These are phyloP conservation scores for Silvanus unidentatus DNA, from an alignment of 2,888 invertebrate species.

Conservation along the genomic window DNA sequence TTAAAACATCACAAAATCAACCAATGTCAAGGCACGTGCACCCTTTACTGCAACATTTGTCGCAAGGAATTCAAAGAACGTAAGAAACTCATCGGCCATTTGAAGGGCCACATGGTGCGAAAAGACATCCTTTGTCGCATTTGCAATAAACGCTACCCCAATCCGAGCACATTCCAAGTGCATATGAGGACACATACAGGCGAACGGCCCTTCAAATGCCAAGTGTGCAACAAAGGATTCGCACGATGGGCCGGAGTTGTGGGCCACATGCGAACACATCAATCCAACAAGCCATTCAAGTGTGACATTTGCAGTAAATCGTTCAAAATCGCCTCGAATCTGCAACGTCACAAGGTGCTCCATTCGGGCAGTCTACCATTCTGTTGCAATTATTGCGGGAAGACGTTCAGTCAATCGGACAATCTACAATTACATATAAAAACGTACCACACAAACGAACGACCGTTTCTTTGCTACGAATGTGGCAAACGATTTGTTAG, in stretches of 20 bases:
- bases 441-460: slow-evolving; percentile 41
- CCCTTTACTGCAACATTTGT: slow-evolving; percentile 39
- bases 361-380: slow-evolving; percentile 38
- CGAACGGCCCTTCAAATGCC: slow-evolving; percentile 42
- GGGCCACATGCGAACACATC: slow-evolving; percentile 41
- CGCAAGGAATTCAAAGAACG: slow-evolving; percentile 38
- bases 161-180: slow-evolving; percentile 44
- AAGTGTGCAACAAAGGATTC: slow-evolving; percentile 41
- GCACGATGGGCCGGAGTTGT: slow-evolving; percentile 41
- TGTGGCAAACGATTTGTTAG: slow-evolving; percentile 43
- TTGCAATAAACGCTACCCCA: slow-evolving; percentile 43
- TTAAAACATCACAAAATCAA: slow-evolving; percentile 34
- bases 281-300: slow-evolving; percentile 35
- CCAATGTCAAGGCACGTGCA: slow-evolving; percentile 26
- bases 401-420: slow-evolving; percentile 40
- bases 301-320: slow-evolving; percentile 40
- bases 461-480: slow-evolving; percentile 40
- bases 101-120: slow-evolving; percentile 40
- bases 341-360: slow-evolving; percentile 40
- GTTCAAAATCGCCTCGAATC: slow-evolving; percentile 40
- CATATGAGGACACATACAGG: slow-evolving; percentile 59
- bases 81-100: slow-evolving; percentile 38
- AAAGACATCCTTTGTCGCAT: slow-evolving; percentile 43
- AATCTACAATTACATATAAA: slow-evolving; percentile 40
- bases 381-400: slow-evolving; percentile 40